These are phyloP conservation scores for Balaeniceps rex DNA, from an alignment of 2,113 vertebrate species.

Conservation along the genomic window DNA sequence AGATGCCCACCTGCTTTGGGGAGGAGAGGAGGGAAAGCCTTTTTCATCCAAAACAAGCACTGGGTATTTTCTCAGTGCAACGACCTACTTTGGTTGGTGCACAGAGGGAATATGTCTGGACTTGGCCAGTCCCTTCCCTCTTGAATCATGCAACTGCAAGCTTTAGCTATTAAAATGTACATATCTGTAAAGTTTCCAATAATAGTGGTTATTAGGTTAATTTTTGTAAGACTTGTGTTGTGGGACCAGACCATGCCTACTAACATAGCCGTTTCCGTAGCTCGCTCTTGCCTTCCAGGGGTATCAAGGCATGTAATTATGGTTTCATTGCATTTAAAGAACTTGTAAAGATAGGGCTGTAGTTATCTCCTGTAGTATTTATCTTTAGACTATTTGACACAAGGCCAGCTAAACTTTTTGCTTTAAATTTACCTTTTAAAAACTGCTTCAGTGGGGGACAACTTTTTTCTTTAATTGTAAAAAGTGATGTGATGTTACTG, in stretches of 20 bases:
- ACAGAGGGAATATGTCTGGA: neutral
- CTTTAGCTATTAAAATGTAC: conserved; percentile 25
- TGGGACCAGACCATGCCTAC: neutral
- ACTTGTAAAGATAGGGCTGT: neutral
- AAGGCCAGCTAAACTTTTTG: neutral
- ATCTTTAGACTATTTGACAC: neutral
- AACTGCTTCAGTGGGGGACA: neutral
- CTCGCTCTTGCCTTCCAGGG: neutral
- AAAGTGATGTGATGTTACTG: neutral
- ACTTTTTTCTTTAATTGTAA: neutral
- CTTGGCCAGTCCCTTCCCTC: neutral
- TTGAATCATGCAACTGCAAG: neutral
- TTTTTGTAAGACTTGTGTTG: neutral
- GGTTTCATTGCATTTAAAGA: neutral
- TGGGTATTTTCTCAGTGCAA: neutral
- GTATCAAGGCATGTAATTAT: neutral
- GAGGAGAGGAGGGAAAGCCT: neutral
- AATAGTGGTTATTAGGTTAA: neutral
- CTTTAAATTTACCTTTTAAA: neutral
- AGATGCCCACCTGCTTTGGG: neutral
- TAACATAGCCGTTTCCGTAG: neutral
- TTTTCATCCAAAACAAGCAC: neutral
- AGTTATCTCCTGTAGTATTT: neutral
- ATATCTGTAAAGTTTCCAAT: conserved; percentile 31
- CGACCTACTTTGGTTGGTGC: neutral